Evolutionary conservation across 2,113 vertebrate species (phyloP).

Genomic region (Pteruthius melanotis): DNA sequence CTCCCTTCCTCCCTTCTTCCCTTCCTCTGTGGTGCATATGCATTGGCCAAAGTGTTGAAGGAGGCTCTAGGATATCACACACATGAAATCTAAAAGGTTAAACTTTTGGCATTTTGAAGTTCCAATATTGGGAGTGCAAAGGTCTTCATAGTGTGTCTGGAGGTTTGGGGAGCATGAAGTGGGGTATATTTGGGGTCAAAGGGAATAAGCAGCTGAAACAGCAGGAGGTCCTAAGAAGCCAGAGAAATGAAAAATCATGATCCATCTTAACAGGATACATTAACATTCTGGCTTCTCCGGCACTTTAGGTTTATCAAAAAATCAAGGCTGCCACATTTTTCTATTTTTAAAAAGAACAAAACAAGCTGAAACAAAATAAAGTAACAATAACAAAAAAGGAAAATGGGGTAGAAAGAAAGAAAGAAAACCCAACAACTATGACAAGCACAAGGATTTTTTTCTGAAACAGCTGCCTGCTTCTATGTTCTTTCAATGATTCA

Average conservation of each 20-base stretch:
- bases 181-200: background rate
- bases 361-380: background rate
- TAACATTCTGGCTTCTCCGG: background rate
- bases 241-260: background rate
- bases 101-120: background rate
- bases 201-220: background rate
- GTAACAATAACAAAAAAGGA: background rate
- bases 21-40: background rate
- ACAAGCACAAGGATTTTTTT: background rate
- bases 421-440: background rate
- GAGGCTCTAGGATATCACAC: background rate
- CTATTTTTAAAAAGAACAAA: background rate
- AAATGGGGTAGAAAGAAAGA: background rate
- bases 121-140: background rate
- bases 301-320: background rate
- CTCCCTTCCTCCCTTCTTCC: background rate
- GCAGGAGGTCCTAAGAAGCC: background rate
- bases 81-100: background rate
- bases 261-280: background rate
- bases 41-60: background rate
- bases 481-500: background rate
- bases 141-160: background rate
- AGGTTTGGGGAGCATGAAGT: background rate
- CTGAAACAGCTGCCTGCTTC: background rate
- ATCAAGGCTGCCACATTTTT: background rate